Evolutionary conservation across 1,140 invertebrate genomes (phyloP).

Genomic region (Drosophila yakuba): DNA sequence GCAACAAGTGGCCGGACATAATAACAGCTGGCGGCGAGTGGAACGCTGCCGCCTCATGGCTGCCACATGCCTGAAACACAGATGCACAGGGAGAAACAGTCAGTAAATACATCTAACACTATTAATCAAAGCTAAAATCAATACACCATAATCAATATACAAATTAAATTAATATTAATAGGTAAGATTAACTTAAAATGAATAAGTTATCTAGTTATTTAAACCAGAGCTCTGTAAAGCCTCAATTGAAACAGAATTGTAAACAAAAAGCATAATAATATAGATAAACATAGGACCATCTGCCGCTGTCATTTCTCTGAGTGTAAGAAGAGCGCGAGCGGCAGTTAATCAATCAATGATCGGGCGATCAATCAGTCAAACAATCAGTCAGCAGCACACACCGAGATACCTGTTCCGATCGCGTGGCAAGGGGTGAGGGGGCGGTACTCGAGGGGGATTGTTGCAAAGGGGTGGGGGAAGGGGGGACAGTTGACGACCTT

Average conservation of each 20-base stretch:
- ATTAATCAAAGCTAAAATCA: neutral
- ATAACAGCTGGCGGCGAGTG: conserved; percentile 44
- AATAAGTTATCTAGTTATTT: too few relatives aligned
- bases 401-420: conserved; percentile 18
- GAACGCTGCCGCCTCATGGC: conserved; percentile 59
- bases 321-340: conserved; percentile 5
- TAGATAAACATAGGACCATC: neutral
- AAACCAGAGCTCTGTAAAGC: too few relatives aligned
- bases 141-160: neutral
- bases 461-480: neutral
- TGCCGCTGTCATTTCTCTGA: conserved; percentile 7
- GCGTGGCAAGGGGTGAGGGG: too few relatives aligned
- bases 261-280: too few relatives aligned
- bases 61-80: conserved; percentile 50
- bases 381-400: conserved; percentile 24
- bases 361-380: conserved; percentile 45
- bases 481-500: conserved; percentile 31
- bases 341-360: conserved; percentile 50
- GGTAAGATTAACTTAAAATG: too few relatives aligned
- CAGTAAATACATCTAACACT: neutral
- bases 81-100: neutral
- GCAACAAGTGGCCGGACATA: conserved; percentile 74
- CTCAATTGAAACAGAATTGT: too few relatives aligned
- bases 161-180: neutral
- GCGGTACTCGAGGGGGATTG: neutral